Percentiles rank a stretch among this genome's conserved stretches.
These are phyloP conservation scores for Allygus modestus DNA, from an alignment of 2,888 invertebrate genomes.

Conservation along the genomic window DNA sequence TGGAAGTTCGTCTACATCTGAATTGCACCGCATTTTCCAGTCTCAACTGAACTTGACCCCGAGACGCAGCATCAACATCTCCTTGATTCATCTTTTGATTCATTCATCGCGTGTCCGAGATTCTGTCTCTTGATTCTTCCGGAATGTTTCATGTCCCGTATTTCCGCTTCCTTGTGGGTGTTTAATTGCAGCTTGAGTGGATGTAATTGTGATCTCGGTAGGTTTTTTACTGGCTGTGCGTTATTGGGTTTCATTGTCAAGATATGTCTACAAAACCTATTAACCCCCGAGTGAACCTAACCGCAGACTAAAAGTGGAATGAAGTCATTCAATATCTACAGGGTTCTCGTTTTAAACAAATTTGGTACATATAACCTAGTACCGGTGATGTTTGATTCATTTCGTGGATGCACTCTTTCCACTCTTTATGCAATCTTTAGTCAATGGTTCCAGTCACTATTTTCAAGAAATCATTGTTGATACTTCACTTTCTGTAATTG, in stretches of 20 bases:
- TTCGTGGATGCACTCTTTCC: too few relatives aligned
- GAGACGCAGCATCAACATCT: neutral
- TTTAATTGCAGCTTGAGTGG: slow-evolving; percentile 28
- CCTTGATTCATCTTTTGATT: neutral
- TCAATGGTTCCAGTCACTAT: too few relatives aligned
- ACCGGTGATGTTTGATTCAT: too few relatives aligned
- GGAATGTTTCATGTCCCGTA: slow-evolving; percentile 19
- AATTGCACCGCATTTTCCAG: neutral
- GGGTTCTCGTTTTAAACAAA: too few relatives aligned
- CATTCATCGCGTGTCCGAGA: slow-evolving; percentile 7
- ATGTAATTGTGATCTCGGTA: slow-evolving; percentile 9
- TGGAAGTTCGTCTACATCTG: neutral
- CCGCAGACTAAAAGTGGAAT: too few relatives aligned
- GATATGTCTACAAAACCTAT: too few relatives aligned
- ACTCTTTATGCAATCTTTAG: too few relatives aligned
- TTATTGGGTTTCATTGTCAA: neutral
- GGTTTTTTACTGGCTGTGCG: neutral
- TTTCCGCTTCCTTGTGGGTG: slow-evolving; percentile 20
- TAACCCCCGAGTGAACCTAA: too few relatives aligned
- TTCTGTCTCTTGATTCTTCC: slow-evolving; percentile 9
- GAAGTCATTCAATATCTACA: too few relatives aligned
- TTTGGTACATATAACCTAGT: too few relatives aligned
- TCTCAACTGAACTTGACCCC: neutral
- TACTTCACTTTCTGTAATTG: too few relatives aligned
- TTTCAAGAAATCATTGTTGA: too few relatives aligned